Evolutionary conservation across 1,140 invertebrate species (phyloP).

Genomic region (Drosophila kepulauana): DNA sequence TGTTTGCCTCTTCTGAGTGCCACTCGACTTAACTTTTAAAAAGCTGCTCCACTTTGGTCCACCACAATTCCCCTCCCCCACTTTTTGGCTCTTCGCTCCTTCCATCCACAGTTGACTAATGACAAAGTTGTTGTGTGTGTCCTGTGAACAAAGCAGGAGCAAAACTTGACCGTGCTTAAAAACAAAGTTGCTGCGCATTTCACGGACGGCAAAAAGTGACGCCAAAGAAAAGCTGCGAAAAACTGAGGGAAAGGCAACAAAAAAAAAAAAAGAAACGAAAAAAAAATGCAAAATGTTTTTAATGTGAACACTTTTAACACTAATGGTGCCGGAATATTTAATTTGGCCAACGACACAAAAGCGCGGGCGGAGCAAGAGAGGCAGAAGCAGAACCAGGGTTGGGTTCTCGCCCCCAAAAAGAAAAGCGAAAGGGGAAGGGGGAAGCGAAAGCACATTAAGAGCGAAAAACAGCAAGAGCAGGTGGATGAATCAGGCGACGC

Average conservation of each 20-base stretch:
- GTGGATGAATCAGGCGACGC: slow-evolving; percentile 37
- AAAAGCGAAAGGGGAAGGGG: slow-evolving; percentile 24
- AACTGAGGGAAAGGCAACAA: slow-evolving; percentile 21
- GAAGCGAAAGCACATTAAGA: slow-evolving; percentile 50
- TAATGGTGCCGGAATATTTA: slow-evolving; percentile 82
- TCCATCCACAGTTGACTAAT: slow-evolving; percentile 46
- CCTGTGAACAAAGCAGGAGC: slow-evolving; percentile 23
- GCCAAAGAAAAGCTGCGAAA: slow-evolving; percentile 24
- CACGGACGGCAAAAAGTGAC: slow-evolving; percentile 34
- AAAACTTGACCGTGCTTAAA: slow-evolving; percentile 71
- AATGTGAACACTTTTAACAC: slow-evolving; percentile 79
- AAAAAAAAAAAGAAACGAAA: slow-evolving; percentile 7
- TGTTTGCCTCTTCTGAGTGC: slow-evolving; percentile 12
- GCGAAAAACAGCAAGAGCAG: slow-evolving; percentile 12
- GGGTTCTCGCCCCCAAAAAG: slow-evolving; percentile 25
- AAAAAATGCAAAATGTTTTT: slow-evolving; percentile 75
- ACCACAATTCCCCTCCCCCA: background rate
- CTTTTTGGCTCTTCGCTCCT: too few relatives aligned
- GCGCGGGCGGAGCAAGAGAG: background rate
- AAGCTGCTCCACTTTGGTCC: background rate
- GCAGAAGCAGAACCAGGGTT: background rate
- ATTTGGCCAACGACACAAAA: slow-evolving; percentile 54
- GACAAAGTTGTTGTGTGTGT: slow-evolving; percentile 58
- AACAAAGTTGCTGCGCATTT: slow-evolving; percentile 67
- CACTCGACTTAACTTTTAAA: slow-evolving; percentile 43